Conservation (phyloP, 1,140 invertebrate genomes). For the Drosophila sechellia region DNA sequence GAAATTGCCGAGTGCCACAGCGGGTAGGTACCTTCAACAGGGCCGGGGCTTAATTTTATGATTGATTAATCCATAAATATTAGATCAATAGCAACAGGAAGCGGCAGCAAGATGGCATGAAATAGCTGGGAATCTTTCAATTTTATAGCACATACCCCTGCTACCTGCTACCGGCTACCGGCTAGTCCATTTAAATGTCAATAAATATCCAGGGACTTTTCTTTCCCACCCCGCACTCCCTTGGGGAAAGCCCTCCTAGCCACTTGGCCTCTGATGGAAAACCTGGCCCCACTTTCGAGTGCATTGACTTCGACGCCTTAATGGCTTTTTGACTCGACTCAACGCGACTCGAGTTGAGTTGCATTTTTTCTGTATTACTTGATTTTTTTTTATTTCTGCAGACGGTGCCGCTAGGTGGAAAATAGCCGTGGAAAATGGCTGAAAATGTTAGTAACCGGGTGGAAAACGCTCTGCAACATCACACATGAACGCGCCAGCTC, state of each 20-base stretch:
- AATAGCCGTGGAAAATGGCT: not conserved
- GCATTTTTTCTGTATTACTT: slow-evolving; percentile 16
- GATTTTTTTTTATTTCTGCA: slow-evolving; percentile 26
- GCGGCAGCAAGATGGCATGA: not conserved
- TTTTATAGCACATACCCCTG: slow-evolving; percentile 1
- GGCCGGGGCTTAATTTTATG: slow-evolving; percentile 13
- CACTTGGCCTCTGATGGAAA: not conserved
- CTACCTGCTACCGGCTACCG: not conserved
- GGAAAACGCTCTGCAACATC: slow-evolving; percentile 28
- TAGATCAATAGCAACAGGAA: slow-evolving; percentile 27
- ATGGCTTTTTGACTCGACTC: slow-evolving; percentile 60
- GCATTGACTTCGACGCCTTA: slow-evolving; percentile 62
- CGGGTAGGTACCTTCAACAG: not conserved
- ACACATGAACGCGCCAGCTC: slow-evolving; percentile 57
- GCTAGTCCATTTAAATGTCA: slow-evolving; percentile 61
- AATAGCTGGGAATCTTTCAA: slow-evolving; percentile 5
- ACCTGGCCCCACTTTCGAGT: slow-evolving; percentile 32
- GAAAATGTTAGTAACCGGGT: slow-evolving; percentile 1
- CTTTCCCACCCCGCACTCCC: not conserved
- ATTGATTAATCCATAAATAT: slow-evolving; percentile 47
- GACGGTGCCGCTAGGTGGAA: slow-evolving; percentile 15
- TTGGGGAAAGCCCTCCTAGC: not conserved
- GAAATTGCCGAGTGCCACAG: not conserved
- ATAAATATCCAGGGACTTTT: slow-evolving; percentile 43
- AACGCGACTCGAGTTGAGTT: slow-evolving; percentile 20